Evolutionary conservation across 2,888 invertebrate genomes (phyloP).

Genomic region (Clostera curtula): DNA sequence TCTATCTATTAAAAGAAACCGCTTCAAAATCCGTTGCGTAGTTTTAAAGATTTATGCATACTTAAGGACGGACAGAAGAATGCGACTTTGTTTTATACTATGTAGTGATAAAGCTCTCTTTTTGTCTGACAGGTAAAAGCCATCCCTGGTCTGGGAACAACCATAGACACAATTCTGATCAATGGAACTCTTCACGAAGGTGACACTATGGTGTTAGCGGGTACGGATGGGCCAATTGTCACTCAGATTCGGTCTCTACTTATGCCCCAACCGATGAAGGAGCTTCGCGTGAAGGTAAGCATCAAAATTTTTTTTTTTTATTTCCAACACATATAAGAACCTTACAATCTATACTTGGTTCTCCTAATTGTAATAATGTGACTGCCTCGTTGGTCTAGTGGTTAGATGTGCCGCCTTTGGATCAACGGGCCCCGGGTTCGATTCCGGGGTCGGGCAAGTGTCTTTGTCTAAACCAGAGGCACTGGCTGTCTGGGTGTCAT

Average conservation of each 20-base stretch:
- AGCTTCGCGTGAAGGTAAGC: slow-evolving; percentile 92
- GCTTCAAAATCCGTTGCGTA: no score
- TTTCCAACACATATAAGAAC: background rate
- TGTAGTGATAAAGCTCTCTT: background rate
- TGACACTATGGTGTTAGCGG: slow-evolving; percentile 95
- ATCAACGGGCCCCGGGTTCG: no score
- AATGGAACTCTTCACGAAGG: slow-evolving; percentile 96
- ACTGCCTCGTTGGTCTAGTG: no score
- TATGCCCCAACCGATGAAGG: slow-evolving; percentile 98
- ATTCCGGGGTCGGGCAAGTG: no score
- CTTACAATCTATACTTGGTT: background rate
- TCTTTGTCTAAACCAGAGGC: no score
- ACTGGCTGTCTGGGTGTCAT: no score
- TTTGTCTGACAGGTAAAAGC: slow-evolving; percentile 85
- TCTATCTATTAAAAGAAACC: no score
- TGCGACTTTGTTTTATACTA: background rate
- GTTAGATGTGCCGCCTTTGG: no score
- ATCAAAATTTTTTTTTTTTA: background rate
- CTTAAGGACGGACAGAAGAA: no score
- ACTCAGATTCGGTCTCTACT: slow-evolving; percentile 97
- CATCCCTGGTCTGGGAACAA: slow-evolving; percentile 96
- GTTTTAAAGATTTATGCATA: no score
- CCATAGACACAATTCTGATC: slow-evolving; percentile 98
- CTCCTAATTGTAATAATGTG: no score
- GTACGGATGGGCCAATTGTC: slow-evolving; percentile 98